These are phyloP conservation scores for Anguilla marmorata DNA, from an alignment of 2,797 vertebrate species.

Conservation along the genomic window DNA sequence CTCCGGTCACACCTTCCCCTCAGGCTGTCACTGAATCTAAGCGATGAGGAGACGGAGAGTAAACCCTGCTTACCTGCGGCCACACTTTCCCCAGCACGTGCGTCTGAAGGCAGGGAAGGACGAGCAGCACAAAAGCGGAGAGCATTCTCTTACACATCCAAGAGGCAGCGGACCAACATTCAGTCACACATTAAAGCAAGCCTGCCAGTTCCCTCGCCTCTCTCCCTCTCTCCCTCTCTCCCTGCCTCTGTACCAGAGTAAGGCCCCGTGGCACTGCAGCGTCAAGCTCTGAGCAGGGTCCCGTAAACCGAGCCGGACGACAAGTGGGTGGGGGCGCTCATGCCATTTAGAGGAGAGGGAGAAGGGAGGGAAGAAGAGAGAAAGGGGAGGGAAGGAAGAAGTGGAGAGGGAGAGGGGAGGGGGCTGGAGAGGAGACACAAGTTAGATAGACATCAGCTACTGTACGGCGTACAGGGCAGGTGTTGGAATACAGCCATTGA, in stretches of 20 bases:
- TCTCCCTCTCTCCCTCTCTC: slow-evolving; percentile 38
- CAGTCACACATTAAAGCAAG: slow-evolving; percentile 43
- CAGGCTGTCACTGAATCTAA: too few relatives aligned
- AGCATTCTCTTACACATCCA: slow-evolving; percentile 68
- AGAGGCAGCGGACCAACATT: slow-evolving; percentile 42
- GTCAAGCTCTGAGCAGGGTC: slow-evolving; percentile 57
- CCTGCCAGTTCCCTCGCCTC: slow-evolving; percentile 51
- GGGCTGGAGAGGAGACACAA: slow-evolving; percentile 22
- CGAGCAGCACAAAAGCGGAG: slow-evolving; percentile 64
- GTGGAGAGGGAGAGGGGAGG: slow-evolving; percentile 42
- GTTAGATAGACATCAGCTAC: neutral
- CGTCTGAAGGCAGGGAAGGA: slow-evolving; percentile 81
- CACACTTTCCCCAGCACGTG: slow-evolving; percentile 78
- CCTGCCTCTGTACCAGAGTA: slow-evolving; percentile 50
- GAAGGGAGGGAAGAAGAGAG: slow-evolving; percentile 50
- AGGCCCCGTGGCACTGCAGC: slow-evolving; percentile 56
- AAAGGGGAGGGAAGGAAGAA: slow-evolving; percentile 37
- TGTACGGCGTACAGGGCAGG: neutral
- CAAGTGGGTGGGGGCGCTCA: slow-evolving; percentile 43
- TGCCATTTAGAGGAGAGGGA: slow-evolving; percentile 51
- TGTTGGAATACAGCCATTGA: neutral
- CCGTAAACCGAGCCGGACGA: slow-evolving; percentile 69
- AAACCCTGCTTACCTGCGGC: slow-evolving; percentile 81
- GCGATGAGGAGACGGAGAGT: neutral
- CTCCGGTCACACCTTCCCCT: neutral